Percentiles rank a stretch among this genome's conserved stretches.
These are phyloP conservation scores for Drosophila mauritiana DNA, from an alignment of 1,140 invertebrate species.

Conservation along the genomic window DNA sequence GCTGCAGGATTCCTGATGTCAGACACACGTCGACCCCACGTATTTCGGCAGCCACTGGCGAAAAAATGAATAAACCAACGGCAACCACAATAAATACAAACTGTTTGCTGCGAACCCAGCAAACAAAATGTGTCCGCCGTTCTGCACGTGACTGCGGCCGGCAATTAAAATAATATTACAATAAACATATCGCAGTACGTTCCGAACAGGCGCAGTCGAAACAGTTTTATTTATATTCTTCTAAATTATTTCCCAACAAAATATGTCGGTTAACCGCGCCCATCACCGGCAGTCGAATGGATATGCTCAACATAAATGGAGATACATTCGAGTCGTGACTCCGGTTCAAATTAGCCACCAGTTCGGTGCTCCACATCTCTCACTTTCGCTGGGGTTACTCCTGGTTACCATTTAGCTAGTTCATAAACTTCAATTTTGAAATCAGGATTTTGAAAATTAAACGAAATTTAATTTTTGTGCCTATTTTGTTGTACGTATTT, in stretches of 20 bases:
- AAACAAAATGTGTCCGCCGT: slow-evolving; percentile 41
- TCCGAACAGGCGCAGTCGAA: slow-evolving; percentile 3
- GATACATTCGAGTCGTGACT: slow-evolving; percentile 29
- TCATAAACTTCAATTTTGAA: not conserved
- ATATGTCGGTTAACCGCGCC: slow-evolving; percentile 70
- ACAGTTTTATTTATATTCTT: slow-evolving; percentile 36
- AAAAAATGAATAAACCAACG: slow-evolving; percentile 32
- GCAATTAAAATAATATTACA: slow-evolving; percentile 82
- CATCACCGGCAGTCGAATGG: slow-evolving; percentile 42
- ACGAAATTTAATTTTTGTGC: no score
- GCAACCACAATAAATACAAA: slow-evolving; percentile 77
- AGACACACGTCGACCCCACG: slow-evolving; percentile 55
- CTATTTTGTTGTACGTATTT: no score
- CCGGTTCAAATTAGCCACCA: slow-evolving; percentile 32
- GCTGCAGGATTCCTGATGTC: slow-evolving; percentile 54
- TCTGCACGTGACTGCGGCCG: slow-evolving; percentile 43
- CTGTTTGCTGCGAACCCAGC: slow-evolving; percentile 54
- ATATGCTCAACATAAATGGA: not conserved
- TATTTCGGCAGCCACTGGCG: slow-evolving; percentile 22
- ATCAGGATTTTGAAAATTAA: no score
- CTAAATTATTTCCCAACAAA: slow-evolving; percentile 51
- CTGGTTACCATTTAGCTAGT: not conserved
- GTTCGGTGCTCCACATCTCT: slow-evolving; percentile 1
- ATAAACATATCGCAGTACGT: slow-evolving; percentile 58
- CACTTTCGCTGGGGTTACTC: slow-evolving; percentile 1